Conservation (phyloP, 1,140 invertebrate species). For the Helicoverpa zea region DNA sequence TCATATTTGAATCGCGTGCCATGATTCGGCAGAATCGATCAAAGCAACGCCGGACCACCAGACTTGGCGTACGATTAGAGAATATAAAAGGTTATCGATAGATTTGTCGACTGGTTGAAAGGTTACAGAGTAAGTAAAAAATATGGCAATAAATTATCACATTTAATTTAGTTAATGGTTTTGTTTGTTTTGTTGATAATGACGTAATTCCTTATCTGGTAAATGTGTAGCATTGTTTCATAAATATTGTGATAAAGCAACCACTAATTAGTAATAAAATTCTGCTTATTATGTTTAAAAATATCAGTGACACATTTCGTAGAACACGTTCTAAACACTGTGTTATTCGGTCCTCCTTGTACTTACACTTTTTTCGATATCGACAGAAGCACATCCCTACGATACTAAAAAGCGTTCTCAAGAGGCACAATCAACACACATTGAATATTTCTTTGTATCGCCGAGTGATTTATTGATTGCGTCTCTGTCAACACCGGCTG, state of each 20-base stretch:
- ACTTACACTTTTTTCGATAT: slow-evolving; percentile 70
- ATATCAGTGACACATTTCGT: neutral
- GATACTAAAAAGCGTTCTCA: slow-evolving; percentile 79
- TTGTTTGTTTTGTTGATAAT: slow-evolving; percentile 17
- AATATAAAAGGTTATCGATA: slow-evolving; percentile 44
- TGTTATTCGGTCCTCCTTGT: neutral
- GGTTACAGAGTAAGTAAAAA: slow-evolving; percentile 40
- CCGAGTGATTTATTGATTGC: slow-evolving; percentile 85
- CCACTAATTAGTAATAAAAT: slow-evolving; percentile 8
- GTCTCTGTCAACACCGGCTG: slow-evolving; percentile 84
- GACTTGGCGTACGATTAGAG: slow-evolving; percentile 43
- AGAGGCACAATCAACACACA: slow-evolving; percentile 86
- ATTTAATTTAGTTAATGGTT: slow-evolving; percentile 28
- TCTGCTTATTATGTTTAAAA: neutral
- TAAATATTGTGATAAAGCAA: slow-evolving; percentile 23
- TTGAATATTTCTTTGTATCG: slow-evolving; percentile 83
- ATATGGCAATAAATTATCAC: slow-evolving; percentile 32
- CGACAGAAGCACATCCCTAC: slow-evolving; percentile 66
- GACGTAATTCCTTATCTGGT: slow-evolving; percentile 23
- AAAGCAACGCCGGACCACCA: slow-evolving; percentile 81
- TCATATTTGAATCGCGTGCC: slow-evolving; percentile 84
- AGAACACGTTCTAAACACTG: neutral
- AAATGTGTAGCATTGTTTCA: slow-evolving; percentile 4
- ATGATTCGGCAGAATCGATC: slow-evolving; percentile 84
- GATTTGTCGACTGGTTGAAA: slow-evolving; percentile 38